Evolutionary conservation across 1,140 invertebrate species (phyloP), one percentile per base, ranked within the genome.

Genomic region (Oryctes rhinoceros): DNA sequence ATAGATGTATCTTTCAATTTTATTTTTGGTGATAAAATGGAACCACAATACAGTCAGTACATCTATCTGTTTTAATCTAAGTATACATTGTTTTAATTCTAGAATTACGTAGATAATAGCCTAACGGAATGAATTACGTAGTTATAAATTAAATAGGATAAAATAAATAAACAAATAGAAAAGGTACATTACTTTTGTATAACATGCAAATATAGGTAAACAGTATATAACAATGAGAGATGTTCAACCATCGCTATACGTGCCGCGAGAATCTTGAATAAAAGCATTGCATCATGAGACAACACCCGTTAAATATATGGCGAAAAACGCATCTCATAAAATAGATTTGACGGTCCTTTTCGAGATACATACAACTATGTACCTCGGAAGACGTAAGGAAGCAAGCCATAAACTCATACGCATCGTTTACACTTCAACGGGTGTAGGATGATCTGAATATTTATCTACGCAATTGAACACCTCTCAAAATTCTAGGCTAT

Each of bases 81-180:
- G 18, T n/a, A 18, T 18, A 18, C n/a, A 59, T 59, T n/a, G 53
- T 18, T 15, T 59, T 59, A 18, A n/a, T 15, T 59, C n/a, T 59
- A 4, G n/a, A 53, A 15, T 59, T n/a, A 59, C 15, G 13, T 18
- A 59, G 53, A 18, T 6, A 18, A 59, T 59, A 59, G n/a, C 53
- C 53, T 59, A 59, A 59, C 18, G 53, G 53, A 59, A 59, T 59
- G 53, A 59, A 59, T 59, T 59, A 59, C 15, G 53, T 18, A 59
- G 7, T 11, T 53, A 49, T 48, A 53, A 53, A 59, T n/a, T 59
- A 59, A 59, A 59, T 59, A n/a, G 15, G n/a, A n/a, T n/a, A n/a
- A 44, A 44, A 44, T 44, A 44, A 59, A 59, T 59, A 59, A 59
- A 59, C n/a, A 59, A 18, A 59, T 5, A 7, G 18, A 59, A 15